A percentile compares a stretch with the other conserved stretches of the same genome.
Evolutionary conservation across 2,888 invertebrate species (phyloP).

Genomic region (Drosophila hamatofila): DNA sequence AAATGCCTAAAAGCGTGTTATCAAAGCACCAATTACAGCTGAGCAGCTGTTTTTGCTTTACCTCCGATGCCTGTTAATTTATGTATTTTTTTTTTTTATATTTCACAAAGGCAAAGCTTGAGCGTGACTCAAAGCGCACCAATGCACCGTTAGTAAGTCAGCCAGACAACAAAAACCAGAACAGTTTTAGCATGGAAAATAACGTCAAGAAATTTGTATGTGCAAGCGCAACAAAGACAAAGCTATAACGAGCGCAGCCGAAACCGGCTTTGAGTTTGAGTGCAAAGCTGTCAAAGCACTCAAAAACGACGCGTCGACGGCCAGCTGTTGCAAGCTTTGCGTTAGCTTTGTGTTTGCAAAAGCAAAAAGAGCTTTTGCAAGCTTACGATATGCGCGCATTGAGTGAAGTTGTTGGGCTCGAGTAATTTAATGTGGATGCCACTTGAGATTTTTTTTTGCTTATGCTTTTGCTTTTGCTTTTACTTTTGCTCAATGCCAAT

Average conservation of each 20-base stretch:
- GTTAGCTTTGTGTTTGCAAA: slow-evolving; percentile 48
- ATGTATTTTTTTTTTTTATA: background rate
- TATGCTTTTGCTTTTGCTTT: no score
- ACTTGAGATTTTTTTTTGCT: background rate
- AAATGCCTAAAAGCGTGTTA: slow-evolving; percentile 20
- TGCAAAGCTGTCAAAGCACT: slow-evolving; percentile 14
- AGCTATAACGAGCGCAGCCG: slow-evolving; percentile 7
- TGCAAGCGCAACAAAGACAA: slow-evolving; percentile 33
- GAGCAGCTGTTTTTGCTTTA: slow-evolving; percentile 39
- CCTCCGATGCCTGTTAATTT: slow-evolving; percentile 2
- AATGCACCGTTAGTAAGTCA: slow-evolving; percentile 68
- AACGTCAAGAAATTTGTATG: slow-evolving; percentile 38
- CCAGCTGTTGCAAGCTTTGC: slow-evolving; percentile 54
- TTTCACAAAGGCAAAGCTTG: slow-evolving; percentile 20
- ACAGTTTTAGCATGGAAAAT: slow-evolving; percentile 39
- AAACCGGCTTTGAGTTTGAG: slow-evolving; percentile 55
- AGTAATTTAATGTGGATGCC: slow-evolving; percentile 10
- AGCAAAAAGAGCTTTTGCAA: slow-evolving; percentile 33
- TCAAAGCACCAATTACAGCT: slow-evolving; percentile 19
- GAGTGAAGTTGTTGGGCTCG: slow-evolving; percentile 25
- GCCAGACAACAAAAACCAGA: slow-evolving; percentile 22
- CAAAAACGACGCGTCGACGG: slow-evolving; percentile 19
- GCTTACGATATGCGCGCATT: slow-evolving; percentile 48
- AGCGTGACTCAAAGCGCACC: slow-evolving; percentile 54
- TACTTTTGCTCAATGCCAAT: slow-evolving; percentile 60